Conservation (phyloP, 2,888 invertebrate species). For the Thymelicus acteon region DNA sequence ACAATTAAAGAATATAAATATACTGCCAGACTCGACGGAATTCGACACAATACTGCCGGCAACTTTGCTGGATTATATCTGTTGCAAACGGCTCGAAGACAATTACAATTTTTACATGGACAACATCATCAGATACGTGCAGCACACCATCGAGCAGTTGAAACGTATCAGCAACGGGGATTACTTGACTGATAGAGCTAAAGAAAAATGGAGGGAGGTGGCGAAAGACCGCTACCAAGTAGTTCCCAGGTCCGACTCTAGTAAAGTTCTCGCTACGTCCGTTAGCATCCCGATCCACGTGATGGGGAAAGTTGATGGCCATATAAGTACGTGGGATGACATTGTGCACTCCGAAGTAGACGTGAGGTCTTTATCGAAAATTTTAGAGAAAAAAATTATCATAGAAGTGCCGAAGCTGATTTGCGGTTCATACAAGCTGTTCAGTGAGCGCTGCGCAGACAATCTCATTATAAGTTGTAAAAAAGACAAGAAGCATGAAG, state of each 20-base stretch:
- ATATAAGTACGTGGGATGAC: conserved; percentile 62
- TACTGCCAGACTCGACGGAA: conserved; percentile 50
- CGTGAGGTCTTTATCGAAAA: conserved; percentile 66
- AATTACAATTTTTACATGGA: conserved; percentile 77
- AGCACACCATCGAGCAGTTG: conserved; percentile 74
- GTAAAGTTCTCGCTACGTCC: conserved; percentile 58
- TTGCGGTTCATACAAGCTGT: conserved; percentile 62
- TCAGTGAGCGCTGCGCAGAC: conserved; percentile 60
- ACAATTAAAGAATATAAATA: conserved; percentile 57
- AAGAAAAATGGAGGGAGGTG: conserved; percentile 71
- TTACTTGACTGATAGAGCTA: conserved; percentile 73
- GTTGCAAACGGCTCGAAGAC: conserved; percentile 70
- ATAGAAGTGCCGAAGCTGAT: conserved; percentile 70
- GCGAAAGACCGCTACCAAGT: conserved; percentile 29
- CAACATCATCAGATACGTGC: conserved; percentile 70
- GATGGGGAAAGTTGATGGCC: conserved; percentile 54
- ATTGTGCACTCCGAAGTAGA: conserved; percentile 74
- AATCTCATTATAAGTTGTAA: conserved; percentile 67
- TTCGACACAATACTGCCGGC: conserved; percentile 58
- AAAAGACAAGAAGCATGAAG: conserved; percentile 45
- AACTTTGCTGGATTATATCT: conserved; percentile 71
- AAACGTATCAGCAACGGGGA: conserved; percentile 79
- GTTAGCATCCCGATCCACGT: conserved; percentile 66
- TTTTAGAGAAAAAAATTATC: conserved; percentile 70
- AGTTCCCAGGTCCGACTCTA: conserved; percentile 20